Evolutionary conservation across 2,888 invertebrate species (phyloP).

Genomic region (Ellobium chinense): DNA sequence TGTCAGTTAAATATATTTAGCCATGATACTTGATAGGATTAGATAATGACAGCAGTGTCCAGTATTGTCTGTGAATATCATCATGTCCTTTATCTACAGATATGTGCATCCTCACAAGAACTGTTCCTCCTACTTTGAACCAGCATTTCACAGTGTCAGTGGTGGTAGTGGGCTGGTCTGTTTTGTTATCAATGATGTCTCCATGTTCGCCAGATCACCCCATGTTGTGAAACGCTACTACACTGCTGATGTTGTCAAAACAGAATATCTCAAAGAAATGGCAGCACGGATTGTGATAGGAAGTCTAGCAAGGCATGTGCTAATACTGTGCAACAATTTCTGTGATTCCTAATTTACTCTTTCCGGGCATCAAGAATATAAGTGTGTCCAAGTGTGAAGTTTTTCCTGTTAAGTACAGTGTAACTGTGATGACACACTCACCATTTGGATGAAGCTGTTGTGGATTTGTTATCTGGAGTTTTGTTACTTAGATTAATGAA

Average conservation of each 20-base stretch:
- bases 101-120: slow-evolving; percentile 63
- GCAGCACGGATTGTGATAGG: slow-evolving; percentile 70
- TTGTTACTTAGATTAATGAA: too few species aligned
- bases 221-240: slow-evolving; percentile 69
- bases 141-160: slow-evolving; percentile 68
- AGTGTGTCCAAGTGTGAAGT: too few species aligned
- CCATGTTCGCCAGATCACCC: slow-evolving; percentile 70
- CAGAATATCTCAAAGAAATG: slow-evolving; percentile 73
- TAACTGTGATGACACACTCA: too few species aligned
- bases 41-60: too few species aligned
- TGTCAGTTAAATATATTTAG: too few species aligned
- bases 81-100: slow-evolving; percentile 35
- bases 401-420: too few species aligned
- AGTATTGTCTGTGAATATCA: slow-evolving; percentile 6
- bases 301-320: slow-evolving; percentile 66
- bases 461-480: too few species aligned
- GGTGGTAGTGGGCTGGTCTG: slow-evolving; percentile 67
- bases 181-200: slow-evolving; percentile 71
- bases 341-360: too few species aligned
- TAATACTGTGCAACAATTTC: too few species aligned
- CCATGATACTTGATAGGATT: too few species aligned
- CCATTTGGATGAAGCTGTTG: too few species aligned
- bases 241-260: slow-evolving; percentile 67
- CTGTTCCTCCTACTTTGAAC: slow-evolving; percentile 65
- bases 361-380: too few species aligned